phyloP scores from a whole-genome alignment of 2,888 invertebrate species.

The Apodemia zela region DNA sequence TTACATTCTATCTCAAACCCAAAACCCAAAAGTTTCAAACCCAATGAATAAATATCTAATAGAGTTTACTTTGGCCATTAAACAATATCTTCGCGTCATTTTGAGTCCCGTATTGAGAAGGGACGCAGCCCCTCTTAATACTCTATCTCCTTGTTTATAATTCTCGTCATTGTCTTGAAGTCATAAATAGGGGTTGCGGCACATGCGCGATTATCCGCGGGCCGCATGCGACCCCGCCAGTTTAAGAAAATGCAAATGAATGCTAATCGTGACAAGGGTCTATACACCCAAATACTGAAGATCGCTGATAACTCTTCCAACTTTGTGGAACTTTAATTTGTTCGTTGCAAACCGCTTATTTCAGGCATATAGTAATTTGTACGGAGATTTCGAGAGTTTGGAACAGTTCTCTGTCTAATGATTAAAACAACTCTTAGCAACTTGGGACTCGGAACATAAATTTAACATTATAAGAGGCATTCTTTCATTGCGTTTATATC shows the following conservation, averaged over 20 bases:
- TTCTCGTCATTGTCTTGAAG: slow-evolving; percentile 29
- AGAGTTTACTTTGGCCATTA: neutral
- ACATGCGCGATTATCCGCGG: slow-evolving; percentile 25
- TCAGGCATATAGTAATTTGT: neutral
- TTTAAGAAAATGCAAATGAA: slow-evolving; percentile 51
- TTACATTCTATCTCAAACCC: neutral
- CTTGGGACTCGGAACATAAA: neutral
- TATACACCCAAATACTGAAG: slow-evolving; percentile 25
- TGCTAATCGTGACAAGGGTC: slow-evolving; percentile 42
- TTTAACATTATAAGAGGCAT: neutral
- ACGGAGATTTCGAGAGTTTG: neutral
- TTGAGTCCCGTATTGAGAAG: neutral
- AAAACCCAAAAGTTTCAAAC: neutral
- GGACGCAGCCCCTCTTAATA: slow-evolving; percentile 28
- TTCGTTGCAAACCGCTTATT: slow-evolving; percentile 19
- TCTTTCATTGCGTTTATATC: neutral
- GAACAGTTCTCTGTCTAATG: neutral
- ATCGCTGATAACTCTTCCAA: slow-evolving; percentile 3
- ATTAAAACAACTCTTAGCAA: neutral
- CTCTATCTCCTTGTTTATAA: slow-evolving; percentile 39
- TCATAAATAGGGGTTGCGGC: slow-evolving; percentile 23
- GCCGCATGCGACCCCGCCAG: slow-evolving; percentile 24
- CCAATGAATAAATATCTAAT: neutral
- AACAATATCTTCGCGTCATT: neutral
- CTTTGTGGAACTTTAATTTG: slow-evolving; percentile 20